Base-by-base conservation (phyloP, 2,888 invertebrate species). In the Tiliacea aurago region DNA sequence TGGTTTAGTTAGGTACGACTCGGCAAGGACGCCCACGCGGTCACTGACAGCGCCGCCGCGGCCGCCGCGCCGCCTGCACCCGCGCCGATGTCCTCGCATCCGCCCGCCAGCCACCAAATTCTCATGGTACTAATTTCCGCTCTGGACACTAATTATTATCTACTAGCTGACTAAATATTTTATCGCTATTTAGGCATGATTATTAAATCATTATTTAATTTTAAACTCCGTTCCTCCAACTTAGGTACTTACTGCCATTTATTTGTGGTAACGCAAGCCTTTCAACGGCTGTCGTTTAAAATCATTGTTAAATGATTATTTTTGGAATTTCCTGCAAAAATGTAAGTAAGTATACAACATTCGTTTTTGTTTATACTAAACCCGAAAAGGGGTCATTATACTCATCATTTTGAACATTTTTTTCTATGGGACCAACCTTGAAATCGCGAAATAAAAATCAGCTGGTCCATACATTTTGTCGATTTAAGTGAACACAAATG, bases 1-100 rank as follows among this genome's bases (percentile, higher is more conserved):
- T 71, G 61, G 45, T 79, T 49, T 80, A 70, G 75, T 75, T 76
- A 78, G 66, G 41, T 63, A 47, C 45, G n/a, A 55, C 28, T 64
- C 70, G 77, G 84, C 92, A 93, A 93, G 93, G 93, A 87, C 92
- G 89, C 80, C 77, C 80, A 85, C 82, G 88, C 92, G 93, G 93
- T 93, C 93, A 93, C 90, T 93, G 93, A 92, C 93, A 91, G 91
- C 83, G 58, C 55, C 70, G 63, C 43, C 66, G 37, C 41, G 28
- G 2, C 28, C 28, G 28, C 28, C 2, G 2, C 28, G 28, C 28
- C 70, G 63, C 47, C 67, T 23, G 63, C 73, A 73, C 83, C 76
- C 76, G 83, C 82, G 73, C 79, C 66, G 73, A 58, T 47, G 70
- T 73, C 70, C 64, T 70, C 59, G 62, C 67, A 64, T 67, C 75